Conservation (phyloP, 2,113 vertebrate genomes). For the Sylvietta virens region DNA sequence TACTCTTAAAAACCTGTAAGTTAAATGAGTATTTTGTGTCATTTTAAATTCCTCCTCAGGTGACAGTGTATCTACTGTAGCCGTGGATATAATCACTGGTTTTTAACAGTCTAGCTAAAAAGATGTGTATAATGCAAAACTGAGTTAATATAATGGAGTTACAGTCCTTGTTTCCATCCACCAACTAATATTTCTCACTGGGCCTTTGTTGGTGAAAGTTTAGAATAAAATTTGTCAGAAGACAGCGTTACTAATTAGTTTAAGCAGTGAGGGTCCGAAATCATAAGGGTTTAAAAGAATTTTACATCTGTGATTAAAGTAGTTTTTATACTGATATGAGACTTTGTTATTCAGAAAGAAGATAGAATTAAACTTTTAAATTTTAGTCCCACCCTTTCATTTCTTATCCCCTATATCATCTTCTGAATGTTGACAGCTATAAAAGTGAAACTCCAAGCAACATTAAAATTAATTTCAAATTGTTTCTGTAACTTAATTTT, state of each 20-base stretch:
- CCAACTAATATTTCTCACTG: background rate
- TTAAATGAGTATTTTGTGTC: background rate
- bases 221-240: background rate
- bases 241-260: background rate
- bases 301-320: background rate
- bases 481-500: background rate
- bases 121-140: background rate
- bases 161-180: background rate
- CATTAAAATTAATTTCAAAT: background rate
- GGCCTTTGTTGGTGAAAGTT: background rate
- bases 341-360: background rate
- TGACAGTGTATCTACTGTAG: background rate
- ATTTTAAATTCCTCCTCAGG: background rate
- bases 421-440: background rate
- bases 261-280: background rate
- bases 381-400: background rate
- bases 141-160: background rate
- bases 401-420: background rate
- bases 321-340: background rate
- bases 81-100: background rate
- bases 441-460: background rate
- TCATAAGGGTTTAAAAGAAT: background rate
- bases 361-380: background rate
- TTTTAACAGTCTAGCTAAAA: background rate
- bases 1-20: background rate